Conservation (phyloP, 2,888 invertebrate species). For the Lycocerus yunnanus region DNA sequence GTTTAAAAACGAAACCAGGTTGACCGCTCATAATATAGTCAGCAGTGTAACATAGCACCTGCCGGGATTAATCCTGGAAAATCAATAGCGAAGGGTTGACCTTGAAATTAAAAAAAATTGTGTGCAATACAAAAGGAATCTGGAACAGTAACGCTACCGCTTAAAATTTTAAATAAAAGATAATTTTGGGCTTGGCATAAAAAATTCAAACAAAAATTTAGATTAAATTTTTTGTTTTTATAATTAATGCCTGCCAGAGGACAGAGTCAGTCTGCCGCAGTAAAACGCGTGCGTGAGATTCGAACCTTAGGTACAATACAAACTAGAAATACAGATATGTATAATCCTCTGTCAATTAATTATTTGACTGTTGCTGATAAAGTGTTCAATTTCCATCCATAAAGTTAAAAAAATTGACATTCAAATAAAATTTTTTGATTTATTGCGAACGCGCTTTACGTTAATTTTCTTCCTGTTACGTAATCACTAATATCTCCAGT, state of each 20-base stretch:
- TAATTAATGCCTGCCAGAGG: too few species aligned
- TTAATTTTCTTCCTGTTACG: background rate
- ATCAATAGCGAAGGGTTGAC: background rate
- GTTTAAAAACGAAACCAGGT: background rate
- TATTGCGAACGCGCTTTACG: background rate
- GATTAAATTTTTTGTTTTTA: too few species aligned
- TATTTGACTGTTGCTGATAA: background rate
- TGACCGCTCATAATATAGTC: too few species aligned
- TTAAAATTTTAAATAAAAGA: background rate
- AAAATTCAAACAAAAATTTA: background rate
- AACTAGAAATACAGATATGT: background rate
- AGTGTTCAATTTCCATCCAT: background rate
- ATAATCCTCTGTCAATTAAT: background rate
- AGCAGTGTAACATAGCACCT: too few species aligned
- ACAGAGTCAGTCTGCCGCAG: too few species aligned
- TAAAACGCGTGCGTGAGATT: too few species aligned
- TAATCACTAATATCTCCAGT: background rate
- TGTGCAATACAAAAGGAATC: background rate
- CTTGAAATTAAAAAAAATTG: background rate
- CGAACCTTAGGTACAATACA: background rate
- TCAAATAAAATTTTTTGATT: background rate
- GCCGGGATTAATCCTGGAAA: background rate
- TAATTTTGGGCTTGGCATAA: background rate
- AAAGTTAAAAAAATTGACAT: background rate
- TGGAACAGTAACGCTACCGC: background rate